phyloP scores from a whole-genome alignment of 2,888 invertebrate genomes.

The Cheilosia urbana region DNA sequence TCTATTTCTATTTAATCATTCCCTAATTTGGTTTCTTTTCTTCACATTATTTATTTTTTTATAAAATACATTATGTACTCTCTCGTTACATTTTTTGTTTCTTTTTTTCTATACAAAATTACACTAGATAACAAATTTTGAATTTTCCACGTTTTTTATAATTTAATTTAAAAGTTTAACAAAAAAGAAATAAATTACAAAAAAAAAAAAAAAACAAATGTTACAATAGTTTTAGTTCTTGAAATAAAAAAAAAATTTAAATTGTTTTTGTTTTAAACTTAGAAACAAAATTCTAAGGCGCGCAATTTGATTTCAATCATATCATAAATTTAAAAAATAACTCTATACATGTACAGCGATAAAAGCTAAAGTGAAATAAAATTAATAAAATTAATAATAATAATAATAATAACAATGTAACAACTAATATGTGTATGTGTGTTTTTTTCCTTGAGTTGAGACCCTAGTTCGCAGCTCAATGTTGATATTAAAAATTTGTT shows the following conservation, averaged over 20 bases:
- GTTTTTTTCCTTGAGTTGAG: slow-evolving; percentile 38
- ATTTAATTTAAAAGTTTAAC: slow-evolving; percentile 23
- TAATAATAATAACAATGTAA: slow-evolving; percentile 60
- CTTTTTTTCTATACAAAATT: slow-evolving; percentile 57
- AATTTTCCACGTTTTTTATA: slow-evolving; percentile 54
- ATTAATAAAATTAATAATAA: slow-evolving; percentile 29
- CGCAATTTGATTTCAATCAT: slow-evolving; percentile 61
- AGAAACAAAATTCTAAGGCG: slow-evolving; percentile 60
- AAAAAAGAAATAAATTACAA: slow-evolving; percentile 40
- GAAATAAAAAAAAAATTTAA: slow-evolving; percentile 50
- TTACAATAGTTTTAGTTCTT: slow-evolving; percentile 61
- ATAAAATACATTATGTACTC: slow-evolving; percentile 62
- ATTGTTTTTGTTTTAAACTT: slow-evolving; percentile 43
- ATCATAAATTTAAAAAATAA: slow-evolving; percentile 40
- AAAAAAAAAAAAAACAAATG: slow-evolving; percentile 55
- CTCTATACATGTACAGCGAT: slow-evolving; percentile 50
- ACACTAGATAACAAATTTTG: slow-evolving; percentile 71
- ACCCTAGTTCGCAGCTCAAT: slow-evolving; percentile 32
- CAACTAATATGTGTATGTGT: slow-evolving; percentile 51
- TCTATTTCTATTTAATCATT: slow-evolving; percentile 27
- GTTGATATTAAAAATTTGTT: slow-evolving; percentile 50
- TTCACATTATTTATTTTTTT: slow-evolving; percentile 47
- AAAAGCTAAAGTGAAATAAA: slow-evolving; percentile 57
- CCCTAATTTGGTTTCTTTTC: slow-evolving; percentile 66
- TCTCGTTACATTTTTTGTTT: slow-evolving; percentile 33